A percentile compares a stretch with the other conserved stretches of the same genome.
These are phyloP conservation scores for Chionoecetes opilio DNA, from an alignment of 1,140 invertebrate species.

Conservation along the genomic window DNA sequence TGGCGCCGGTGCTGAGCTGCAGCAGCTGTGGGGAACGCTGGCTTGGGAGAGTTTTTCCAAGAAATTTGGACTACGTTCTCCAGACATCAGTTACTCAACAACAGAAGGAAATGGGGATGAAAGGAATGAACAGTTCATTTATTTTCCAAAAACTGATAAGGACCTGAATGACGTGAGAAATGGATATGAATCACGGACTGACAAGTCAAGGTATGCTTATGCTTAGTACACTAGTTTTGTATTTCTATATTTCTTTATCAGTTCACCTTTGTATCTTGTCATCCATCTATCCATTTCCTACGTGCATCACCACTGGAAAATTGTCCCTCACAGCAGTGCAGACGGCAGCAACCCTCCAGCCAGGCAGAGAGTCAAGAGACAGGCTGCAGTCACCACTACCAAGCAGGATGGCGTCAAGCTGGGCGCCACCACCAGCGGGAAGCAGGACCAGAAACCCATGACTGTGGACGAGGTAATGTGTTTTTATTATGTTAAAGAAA, in stretches of 20 bases:
- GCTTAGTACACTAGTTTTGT: background rate
- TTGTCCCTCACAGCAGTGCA: background rate
- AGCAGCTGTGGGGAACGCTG: background rate
- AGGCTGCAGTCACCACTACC: background rate
- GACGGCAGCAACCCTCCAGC: background rate
- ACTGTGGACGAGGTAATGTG: background rate
- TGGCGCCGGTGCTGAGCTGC: background rate
- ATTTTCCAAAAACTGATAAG: background rate
- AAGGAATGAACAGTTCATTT: background rate
- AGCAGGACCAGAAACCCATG: background rate
- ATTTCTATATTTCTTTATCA: background rate
- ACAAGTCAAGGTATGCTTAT: background rate
- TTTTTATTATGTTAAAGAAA: too few relatives aligned
- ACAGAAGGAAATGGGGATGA: background rate
- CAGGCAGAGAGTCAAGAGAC: background rate
- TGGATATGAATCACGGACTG: background rate
- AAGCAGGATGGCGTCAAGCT: background rate
- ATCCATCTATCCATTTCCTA: background rate
- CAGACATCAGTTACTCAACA: background rate
- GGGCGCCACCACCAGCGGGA: background rate
- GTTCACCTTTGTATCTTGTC: background rate
- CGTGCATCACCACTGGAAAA: background rate
- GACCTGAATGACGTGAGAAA: background rate
- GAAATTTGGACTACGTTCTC: background rate
- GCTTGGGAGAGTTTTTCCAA: constrained; percentile 3